Percentiles rank a stretch among this genome's conserved stretches.
Conservation (phyloP, 2,113 vertebrate species). For the Porphyrio hochstetteri region DNA sequence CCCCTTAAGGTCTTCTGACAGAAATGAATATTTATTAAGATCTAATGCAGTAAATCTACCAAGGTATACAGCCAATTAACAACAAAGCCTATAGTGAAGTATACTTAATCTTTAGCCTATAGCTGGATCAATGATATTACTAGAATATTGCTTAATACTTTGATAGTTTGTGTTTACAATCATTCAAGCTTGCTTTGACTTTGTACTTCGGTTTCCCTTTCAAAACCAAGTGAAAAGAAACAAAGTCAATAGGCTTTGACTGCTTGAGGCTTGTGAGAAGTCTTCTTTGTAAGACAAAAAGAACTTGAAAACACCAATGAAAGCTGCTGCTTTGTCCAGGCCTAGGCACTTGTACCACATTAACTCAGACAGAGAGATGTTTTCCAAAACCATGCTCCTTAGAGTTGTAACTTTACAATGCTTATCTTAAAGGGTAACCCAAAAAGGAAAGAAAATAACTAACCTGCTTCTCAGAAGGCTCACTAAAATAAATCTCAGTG, state of each 20-base stretch:
- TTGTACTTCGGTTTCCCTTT: neutral
- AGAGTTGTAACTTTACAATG: neutral
- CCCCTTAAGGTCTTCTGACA: constrained; percentile 58
- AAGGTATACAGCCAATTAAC: neutral
- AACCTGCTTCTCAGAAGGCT: constrained; percentile 89
- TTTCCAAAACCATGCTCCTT: neutral
- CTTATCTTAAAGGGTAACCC: constrained; percentile 6
- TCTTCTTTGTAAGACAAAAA: neutral
- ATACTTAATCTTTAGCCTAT: neutral
- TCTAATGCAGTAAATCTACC: neutral
- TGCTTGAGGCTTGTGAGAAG: neutral
- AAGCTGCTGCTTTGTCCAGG: neutral
- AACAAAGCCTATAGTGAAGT: neutral
- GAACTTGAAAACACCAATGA: neutral
- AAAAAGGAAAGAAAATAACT: constrained; percentile 60
- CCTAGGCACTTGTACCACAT: neutral
- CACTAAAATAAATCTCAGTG: constrained; percentile 92
- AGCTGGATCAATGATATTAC: neutral
- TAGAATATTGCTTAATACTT: neutral
- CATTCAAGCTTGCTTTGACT: neutral
- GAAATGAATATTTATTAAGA: constrained; percentile 26
- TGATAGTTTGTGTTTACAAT: neutral
- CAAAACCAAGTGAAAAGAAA: neutral
- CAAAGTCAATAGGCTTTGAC: neutral
- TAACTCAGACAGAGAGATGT: neutral